A percentile compares a stretch with the other conserved stretches of the same genome.
phyloP scores from a whole-genome alignment of 2,888 invertebrate species.

The Polylopha cassiicola region DNA sequence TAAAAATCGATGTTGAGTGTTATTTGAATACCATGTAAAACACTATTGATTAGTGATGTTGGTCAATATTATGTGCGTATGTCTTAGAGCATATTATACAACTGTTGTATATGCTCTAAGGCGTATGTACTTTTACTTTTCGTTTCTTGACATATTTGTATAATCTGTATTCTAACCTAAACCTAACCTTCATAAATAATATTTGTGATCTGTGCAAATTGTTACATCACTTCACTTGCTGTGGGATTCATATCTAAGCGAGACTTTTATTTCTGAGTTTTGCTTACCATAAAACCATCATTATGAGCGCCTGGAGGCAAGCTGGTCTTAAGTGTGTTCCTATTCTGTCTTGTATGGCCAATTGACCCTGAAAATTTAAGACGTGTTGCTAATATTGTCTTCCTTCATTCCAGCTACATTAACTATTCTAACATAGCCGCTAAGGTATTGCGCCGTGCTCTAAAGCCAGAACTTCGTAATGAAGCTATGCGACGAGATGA shows the following conservation, averaged over 20 bases:
- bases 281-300: constrained; percentile 26
- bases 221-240: constrained; percentile 22
- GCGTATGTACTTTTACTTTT: too few relatives aligned
- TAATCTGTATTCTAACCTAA: constrained; percentile 17
- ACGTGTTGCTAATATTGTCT: constrained; percentile 1
- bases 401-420: constrained; percentile 85
- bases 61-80: too few relatives aligned
- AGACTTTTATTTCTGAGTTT: not conserved
- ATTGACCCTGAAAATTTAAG: too few relatives aligned
- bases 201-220: constrained; percentile 10
- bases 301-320: constrained; percentile 90
- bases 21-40: too few relatives aligned
- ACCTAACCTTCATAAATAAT: not conserved
- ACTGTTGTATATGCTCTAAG: too few relatives aligned
- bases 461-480: constrained; percentile 84
- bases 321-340: constrained; percentile 88
- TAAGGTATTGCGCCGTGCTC: constrained; percentile 84
- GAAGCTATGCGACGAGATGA: constrained; percentile 88
- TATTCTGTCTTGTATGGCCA: not conserved
- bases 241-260: too few relatives aligned
- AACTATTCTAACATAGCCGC: constrained; percentile 97
- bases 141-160: not conserved
- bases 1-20: too few relatives aligned
- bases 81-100: too few relatives aligned
- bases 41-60: too few relatives aligned